Evolutionary conservation across 2,888 invertebrate species (phyloP), one percentile per base, ranked within the genome.

Genomic region (Cantharis nigra): DNA sequence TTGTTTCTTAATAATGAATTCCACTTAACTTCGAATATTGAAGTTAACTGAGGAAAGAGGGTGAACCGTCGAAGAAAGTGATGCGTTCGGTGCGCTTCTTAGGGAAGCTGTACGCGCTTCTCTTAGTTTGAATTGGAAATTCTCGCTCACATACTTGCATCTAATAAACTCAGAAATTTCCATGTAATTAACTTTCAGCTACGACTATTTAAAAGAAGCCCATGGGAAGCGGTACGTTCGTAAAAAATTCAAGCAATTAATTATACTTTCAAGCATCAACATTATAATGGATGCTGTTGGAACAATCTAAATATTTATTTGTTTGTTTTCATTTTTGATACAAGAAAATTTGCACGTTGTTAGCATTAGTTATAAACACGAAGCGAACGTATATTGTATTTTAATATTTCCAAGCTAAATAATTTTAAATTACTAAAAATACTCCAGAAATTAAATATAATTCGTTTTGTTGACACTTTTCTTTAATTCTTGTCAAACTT

Each of bases 71-170:
- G 81, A 80, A 83, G 87, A 85, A 86, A 65, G 73, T 78, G 78
- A 86, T 85, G 85, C 85, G 84, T 85, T 81, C 81, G 82, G 81
- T 83, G 81, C 82, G 83, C 84, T 81, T 81, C 81, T 78, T 76
- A 2, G 71, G 80, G 81, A 81, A 81, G 78, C 79, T 14, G 33
- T 81, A 84, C 83, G 84, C 85, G 84, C 85, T 86, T 84, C 87
- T 67, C 65, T 87, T 87, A 86, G 87, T 87, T 88, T 87, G 87
- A 88, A 88, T 88, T 88, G 88, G 87, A 88, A 88, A 88, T 88
- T 88, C 88, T 85, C 87, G 85, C 86, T 86, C 87, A 88, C 88
- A 88, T 88, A 88, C 88, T 88, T 88, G 87, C 87, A 88, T 87
- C 87, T 88, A 88, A 88, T 88, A 88, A 88, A 88, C 87, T 87